phyloP scores from a whole-genome alignment of 2,797 vertebrate species.

The Cottoperca gobio region DNA sequence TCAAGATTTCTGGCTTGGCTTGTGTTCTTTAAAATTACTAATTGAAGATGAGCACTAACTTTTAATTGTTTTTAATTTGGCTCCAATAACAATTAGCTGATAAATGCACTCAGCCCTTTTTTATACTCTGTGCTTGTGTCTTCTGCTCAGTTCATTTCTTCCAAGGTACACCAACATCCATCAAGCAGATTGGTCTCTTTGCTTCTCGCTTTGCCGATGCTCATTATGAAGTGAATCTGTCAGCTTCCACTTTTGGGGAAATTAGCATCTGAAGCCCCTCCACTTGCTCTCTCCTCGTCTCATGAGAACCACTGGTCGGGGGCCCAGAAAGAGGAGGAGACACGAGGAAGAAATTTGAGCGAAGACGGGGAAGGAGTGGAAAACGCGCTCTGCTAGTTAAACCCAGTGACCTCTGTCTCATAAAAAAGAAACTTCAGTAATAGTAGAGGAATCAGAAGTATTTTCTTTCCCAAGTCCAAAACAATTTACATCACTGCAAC shows the following conservation, averaged over 20 bases:
- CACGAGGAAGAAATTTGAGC: constrained; percentile 50
- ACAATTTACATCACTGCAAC: constrained; percentile 37
- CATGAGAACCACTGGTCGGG: constrained; percentile 39
- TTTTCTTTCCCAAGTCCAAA: constrained; percentile 29
- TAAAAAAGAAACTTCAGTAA: constrained; percentile 37
- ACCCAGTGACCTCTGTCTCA: constrained; percentile 66
- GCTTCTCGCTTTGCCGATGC: constrained; percentile 52
- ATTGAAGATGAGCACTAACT: constrained; percentile 22
- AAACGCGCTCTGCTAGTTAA: constrained; percentile 55
- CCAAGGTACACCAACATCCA: constrained; percentile 31
- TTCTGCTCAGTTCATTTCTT: constrained; percentile 35
- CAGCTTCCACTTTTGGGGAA: constrained; percentile 68
- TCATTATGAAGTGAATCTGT: constrained; percentile 73
- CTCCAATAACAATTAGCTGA: constrained; percentile 25
- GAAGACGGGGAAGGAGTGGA: constrained; percentile 13
- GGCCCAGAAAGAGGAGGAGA: constrained; percentile 33
- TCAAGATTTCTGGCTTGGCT: background rate
- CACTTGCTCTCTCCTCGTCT: constrained; percentile 53
- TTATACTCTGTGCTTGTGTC: background rate
- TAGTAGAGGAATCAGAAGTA: constrained; percentile 41
- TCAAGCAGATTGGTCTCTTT: constrained; percentile 44
- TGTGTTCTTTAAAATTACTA: constrained; percentile 14
- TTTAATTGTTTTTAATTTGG: constrained; percentile 22
- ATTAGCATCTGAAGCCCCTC: constrained; percentile 67
- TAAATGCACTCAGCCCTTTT: constrained; percentile 19